Evolutionary conservation across 2,113 vertebrate species (phyloP).

Genomic region (Xenus cinereus): DNA sequence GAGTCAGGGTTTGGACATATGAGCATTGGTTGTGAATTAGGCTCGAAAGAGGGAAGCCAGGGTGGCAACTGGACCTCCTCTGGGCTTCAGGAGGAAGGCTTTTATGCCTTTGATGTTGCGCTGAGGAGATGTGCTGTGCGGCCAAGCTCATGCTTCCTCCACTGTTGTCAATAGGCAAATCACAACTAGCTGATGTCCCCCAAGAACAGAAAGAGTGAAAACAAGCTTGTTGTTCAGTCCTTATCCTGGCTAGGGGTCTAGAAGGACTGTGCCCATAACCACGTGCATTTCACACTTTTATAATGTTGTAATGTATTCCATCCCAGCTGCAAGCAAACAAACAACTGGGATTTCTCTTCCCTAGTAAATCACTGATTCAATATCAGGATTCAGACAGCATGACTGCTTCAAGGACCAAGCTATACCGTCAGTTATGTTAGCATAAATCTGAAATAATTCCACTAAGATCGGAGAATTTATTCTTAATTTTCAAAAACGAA

Average conservation of each 20-base stretch:
- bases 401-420: background rate
- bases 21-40: background rate
- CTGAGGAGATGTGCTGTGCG: background rate
- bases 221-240: background rate
- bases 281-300: background rate
- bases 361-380: background rate
- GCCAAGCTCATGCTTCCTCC: background rate
- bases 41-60: background rate
- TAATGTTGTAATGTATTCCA: background rate
- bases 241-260: background rate
- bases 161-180: accelerated
- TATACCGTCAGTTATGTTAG: background rate
- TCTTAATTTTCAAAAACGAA: slow-evolving; percentile 3
- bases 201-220: background rate
- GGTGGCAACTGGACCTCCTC: background rate
- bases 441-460: slow-evolving; percentile 1
- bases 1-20: background rate
- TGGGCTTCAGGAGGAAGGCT: background rate
- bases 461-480: background rate
- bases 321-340: background rate
- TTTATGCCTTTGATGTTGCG: background rate
- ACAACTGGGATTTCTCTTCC: background rate
- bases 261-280: background rate
- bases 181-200: background rate
- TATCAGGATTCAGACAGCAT: background rate